Conservation (phyloP, 2,888 invertebrate species). For the Myathropa florea region DNA sequence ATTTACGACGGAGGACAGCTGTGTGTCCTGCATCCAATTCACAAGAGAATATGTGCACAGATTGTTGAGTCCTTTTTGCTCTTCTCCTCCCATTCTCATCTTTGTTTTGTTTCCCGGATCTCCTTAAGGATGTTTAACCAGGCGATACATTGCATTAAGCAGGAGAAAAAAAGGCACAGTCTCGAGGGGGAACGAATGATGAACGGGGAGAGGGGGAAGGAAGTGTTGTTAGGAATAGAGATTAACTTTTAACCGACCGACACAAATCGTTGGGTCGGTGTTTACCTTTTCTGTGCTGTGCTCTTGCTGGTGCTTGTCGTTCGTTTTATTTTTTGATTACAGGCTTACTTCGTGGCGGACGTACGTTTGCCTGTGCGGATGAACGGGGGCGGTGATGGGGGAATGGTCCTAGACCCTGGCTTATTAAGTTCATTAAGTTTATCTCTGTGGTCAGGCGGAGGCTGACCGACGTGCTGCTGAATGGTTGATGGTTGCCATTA, state of each 20-base stretch:
- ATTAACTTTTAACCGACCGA: conserved; percentile 59
- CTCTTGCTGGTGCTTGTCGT: background rate
- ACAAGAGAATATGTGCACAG: background rate
- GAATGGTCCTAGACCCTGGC: conserved; percentile 3
- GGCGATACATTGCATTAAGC: conserved; percentile 52
- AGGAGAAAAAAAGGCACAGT: conserved; percentile 6
- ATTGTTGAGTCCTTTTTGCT: background rate
- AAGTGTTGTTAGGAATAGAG: conserved; percentile 27
- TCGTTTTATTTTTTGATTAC: conserved; percentile 35
- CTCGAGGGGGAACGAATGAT: background rate
- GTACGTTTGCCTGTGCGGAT: background rate
- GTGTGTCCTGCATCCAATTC: conserved; percentile 31
- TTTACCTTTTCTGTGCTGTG: conserved; percentile 13
- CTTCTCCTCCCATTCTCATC: background rate
- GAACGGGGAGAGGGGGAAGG: background rate
- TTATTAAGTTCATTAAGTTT: conserved; percentile 47
- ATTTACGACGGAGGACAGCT: background rate
- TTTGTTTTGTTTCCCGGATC: conserved; percentile 4
- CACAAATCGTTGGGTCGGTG: conserved; percentile 34
- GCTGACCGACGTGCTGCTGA: background rate
- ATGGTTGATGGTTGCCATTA: background rate
- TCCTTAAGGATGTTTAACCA: conserved; percentile 58
- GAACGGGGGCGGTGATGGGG: background rate
- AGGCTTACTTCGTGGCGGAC: conserved; percentile 6
- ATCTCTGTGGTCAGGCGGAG: conserved; percentile 37